These are phyloP conservation scores for Erythrocercus mccallii DNA, from an alignment of 2,113 vertebrate genomes.

Conservation along the genomic window DNA sequence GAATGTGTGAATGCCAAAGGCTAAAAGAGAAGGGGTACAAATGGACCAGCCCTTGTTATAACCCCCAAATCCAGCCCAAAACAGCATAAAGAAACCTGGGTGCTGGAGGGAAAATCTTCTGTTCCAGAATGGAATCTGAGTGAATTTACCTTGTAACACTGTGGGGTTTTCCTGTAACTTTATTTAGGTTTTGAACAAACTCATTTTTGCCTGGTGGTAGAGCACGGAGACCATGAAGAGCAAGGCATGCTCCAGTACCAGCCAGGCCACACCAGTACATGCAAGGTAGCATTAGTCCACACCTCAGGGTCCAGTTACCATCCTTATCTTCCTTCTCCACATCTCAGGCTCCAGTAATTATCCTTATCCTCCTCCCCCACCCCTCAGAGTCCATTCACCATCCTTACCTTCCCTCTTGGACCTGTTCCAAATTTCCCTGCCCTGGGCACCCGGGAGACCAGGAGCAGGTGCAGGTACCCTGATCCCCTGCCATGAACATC, in stretches of 20 bases:
- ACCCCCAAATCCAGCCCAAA: not conserved
- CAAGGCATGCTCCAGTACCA: not conserved
- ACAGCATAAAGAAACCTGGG: not conserved
- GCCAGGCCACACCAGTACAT: not conserved
- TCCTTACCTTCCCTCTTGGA: not conserved
- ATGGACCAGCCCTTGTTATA: accelerated
- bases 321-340: not conserved
- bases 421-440: not conserved
- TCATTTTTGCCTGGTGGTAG: not conserved
- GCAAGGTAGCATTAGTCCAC: not conserved
- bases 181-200: not conserved
- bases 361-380: not conserved
- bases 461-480: not conserved
- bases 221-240: not conserved
- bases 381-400: not conserved
- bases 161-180: not conserved
- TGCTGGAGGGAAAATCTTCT: not conserved
- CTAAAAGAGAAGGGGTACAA: not conserved
- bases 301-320: not conserved
- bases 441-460: not conserved
- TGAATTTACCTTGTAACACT: not conserved
- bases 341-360: not conserved
- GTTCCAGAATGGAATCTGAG: not conserved
- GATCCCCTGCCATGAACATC: not conserved
- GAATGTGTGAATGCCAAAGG: not conserved